Percentiles rank a stretch among this genome's conserved stretches.
phyloP scores from a whole-genome alignment of 1,140 invertebrate species.

The Monochamus saltuarius region DNA sequence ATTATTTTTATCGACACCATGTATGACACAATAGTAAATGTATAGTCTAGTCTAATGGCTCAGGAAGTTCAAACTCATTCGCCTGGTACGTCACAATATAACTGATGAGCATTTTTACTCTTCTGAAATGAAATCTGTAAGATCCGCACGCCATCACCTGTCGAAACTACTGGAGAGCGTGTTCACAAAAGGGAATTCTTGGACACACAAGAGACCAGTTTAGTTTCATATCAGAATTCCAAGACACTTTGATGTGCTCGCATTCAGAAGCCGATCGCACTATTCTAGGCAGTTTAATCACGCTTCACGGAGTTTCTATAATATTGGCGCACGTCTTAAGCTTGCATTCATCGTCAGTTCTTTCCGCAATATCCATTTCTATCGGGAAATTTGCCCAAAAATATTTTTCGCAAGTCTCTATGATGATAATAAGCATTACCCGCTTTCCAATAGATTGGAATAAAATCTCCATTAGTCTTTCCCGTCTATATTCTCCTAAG shows the following conservation, averaged over 20 bases:
- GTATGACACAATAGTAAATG: too few species aligned
- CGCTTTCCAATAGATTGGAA: too few species aligned
- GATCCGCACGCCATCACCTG: too few species aligned
- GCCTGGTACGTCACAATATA: too few species aligned
- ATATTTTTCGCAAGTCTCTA: not conserved
- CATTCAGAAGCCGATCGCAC: not conserved
- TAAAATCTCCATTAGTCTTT: too few species aligned
- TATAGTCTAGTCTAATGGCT: too few species aligned
- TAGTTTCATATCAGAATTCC: conserved; percentile 17
- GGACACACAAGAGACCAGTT: conserved; percentile 11
- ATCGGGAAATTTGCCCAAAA: not conserved
- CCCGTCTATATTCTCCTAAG: too few species aligned
- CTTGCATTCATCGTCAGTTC: not conserved
- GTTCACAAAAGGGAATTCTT: conserved; percentile 10
- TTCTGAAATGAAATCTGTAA: too few species aligned
- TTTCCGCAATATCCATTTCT: not conserved
- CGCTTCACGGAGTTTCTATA: not conserved
- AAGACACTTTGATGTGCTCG: conserved; percentile 13
- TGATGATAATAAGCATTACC: too few species aligned
- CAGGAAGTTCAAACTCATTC: too few species aligned
- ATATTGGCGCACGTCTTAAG: not conserved
- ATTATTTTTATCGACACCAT: too few species aligned
- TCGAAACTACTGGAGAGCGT: not conserved
- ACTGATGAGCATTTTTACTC: too few species aligned
- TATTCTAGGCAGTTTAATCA: conserved; percentile 1